Evolutionary conservation across 1,140 invertebrate species (phyloP).

Genomic region (Brachionus calyciflorus): DNA sequence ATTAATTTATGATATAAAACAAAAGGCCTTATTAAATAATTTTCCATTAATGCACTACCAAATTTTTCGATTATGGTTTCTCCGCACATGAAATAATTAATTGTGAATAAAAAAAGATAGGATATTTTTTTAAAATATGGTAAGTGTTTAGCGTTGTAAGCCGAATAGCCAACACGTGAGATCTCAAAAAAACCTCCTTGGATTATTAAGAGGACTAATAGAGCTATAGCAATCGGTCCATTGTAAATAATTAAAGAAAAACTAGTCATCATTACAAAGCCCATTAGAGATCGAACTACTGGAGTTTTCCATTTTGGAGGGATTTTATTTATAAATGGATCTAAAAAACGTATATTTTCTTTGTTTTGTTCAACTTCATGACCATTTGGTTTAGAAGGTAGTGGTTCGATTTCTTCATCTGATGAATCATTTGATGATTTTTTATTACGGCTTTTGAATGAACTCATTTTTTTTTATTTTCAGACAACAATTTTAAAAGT

Average conservation of each 20-base stretch:
- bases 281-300: background rate
- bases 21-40: conserved; percentile 87
- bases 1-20: conserved; percentile 96
- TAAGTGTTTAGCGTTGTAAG: conserved; percentile 91
- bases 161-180: conserved; percentile 97
- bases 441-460: too few species aligned
- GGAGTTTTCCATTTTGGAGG: background rate
- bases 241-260: background rate
- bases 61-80: conserved; percentile 93
- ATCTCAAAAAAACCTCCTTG: conserved; percentile 99
- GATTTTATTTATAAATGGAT: background rate
- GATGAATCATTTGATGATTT: too few species aligned
- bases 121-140: conserved; percentile 97
- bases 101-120: conserved; percentile 96
- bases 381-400: too few species aligned
- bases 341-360: too few species aligned
- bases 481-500: too few species aligned
- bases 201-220: conserved; percentile 67
- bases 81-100: conserved; percentile 98
- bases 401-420: too few species aligned
- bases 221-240: background rate
- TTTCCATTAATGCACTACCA: conserved; percentile 80
- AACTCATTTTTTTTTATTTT: too few species aligned
- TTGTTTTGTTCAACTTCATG: too few species aligned
- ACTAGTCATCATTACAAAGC: background rate